Evolutionary conservation across 2,797 vertebrate species (phyloP), one percentile per base, ranked within the genome.

Genomic region (Siniperca undulata): DNA sequence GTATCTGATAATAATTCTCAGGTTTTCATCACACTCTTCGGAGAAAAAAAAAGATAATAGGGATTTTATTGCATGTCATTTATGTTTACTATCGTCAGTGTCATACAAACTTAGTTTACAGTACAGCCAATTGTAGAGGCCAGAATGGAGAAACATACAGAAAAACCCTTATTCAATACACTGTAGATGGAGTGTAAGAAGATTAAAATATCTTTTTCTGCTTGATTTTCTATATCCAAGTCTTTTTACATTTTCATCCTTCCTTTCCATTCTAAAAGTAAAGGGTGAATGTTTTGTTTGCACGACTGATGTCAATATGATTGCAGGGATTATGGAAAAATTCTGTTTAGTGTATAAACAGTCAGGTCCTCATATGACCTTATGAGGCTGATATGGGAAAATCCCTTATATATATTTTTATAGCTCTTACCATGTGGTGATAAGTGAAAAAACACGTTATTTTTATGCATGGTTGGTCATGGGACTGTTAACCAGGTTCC

Each of bases 371-470:
- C 56, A 36, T 60, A 70, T 74, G 42, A 79, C 56, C 67, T 67
- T 12, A 68, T 88, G 67, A 69, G 50, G 22, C 30, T 60, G 20
- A 80, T 53, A n/a, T 69, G n/a, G 83, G 68, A 83, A 86, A 82
- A 69, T 55, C 56, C 64, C 69, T 20, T 16, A 10, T 44, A 34
- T 60, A 17, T 27, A 22, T 44, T 46, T 77, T 71, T 46, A 68
- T 48, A 79, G n/a, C n/a, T 50, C 70, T 70, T 53, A 55, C 19
- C 22, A 55, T 70, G 30, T 65, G 58, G 24, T 46, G 19, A 60
- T 74, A 19, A 72, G 46, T 14, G 36, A 5, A 36, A 69, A 67
- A 70, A 58, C 12, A 34, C 3, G 3, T 27, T 66, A 68, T 84
- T 61, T 80, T 48, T 30, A 38, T 20, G 24, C 13, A 40, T 10